Percentiles rank a stretch among this genome's conserved stretches.
Evolutionary conservation across 2,797 vertebrate species (phyloP).

Genomic region (Tiaroga cobitis): DNA sequence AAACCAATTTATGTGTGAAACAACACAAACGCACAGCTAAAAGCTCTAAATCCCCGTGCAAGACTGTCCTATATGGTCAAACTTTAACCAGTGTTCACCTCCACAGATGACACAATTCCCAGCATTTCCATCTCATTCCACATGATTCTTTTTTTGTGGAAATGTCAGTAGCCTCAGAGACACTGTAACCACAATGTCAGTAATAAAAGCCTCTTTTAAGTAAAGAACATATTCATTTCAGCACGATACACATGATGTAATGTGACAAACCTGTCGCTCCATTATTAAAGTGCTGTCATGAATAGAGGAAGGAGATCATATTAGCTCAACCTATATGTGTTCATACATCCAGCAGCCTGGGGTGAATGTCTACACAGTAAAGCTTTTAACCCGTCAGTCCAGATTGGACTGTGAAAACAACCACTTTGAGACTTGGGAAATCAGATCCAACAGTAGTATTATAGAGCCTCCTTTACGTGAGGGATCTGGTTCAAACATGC

Average conservation of each 20-base stretch:
- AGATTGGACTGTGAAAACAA: conserved; percentile 7
- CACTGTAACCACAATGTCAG: background rate
- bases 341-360: background rate
- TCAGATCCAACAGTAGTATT: conserved; percentile 1
- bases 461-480: background rate
- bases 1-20: background rate
- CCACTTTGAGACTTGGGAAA: conserved; percentile 13
- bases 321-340: conserved; percentile 4
- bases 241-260: background rate
- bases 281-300: background rate
- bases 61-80: too few species aligned
- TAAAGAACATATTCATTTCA: background rate
- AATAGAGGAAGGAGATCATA: conserved; percentile 22
- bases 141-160: background rate
- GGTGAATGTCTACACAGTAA: background rate
- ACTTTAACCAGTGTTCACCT: background rate
- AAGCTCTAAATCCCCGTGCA: background rate
- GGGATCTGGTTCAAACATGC: conserved; percentile 9
- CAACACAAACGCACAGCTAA: background rate
- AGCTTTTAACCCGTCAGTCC: conserved; percentile 20
- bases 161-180: background rate
- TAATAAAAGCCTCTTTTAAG: background rate
- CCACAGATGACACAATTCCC: background rate
- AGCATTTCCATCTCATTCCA: background rate
- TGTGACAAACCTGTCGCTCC: conserved; percentile 19